Base-by-base conservation (phyloP, 2,888 invertebrate genomes). In the Trissolcus japonicus region DNA sequence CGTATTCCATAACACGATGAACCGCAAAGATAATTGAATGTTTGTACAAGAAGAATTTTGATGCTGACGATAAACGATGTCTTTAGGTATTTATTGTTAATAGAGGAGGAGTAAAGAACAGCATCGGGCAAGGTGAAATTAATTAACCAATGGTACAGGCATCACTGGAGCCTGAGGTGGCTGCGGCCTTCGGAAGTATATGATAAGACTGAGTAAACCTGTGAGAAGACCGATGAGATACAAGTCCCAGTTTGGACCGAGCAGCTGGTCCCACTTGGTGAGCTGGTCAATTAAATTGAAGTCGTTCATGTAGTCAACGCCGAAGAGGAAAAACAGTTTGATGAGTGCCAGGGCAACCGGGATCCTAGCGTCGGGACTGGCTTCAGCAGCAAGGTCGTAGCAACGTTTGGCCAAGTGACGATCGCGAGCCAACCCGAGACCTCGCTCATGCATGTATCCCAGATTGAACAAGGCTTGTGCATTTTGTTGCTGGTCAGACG, bases 391-490 rank as follows among this genome's bases (percentile, higher is more conserved):
- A 89, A 96, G 92, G 91, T 99, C 99, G 90, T 99, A 99, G 89
- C 96, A 96, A 25, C 99, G 92, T 90, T 99, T 99, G 25, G 99
- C 99, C 73, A 99, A 91, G 91, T 99, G 97, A 86, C 97, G 93
- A 91, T 99, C 95, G 66, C 91, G 92, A 6, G 93, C 91, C 90
- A 99, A 94, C 6, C 99, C 99, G 21, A 98, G 91, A 0, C 99
- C 99, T 81, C 96, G 95, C 90, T 99, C 98, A 90, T 99, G 98
- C 99, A 99, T 99, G 90, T 98, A 99, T 21, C 98, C 99, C 79
- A 99, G 92, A 91, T 99, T 99, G 90, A 99, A 99, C 94, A 98
- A 98, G 4, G 99, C 99, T 89, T 99, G 98, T 0, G 99, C 97
- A 89, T 96, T 98, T 88, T 96, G 95, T 82, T 98, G 97, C 85